Evolutionary conservation across 2,797 vertebrate species (phyloP).

Genomic region (Mallotus villosus): DNA sequence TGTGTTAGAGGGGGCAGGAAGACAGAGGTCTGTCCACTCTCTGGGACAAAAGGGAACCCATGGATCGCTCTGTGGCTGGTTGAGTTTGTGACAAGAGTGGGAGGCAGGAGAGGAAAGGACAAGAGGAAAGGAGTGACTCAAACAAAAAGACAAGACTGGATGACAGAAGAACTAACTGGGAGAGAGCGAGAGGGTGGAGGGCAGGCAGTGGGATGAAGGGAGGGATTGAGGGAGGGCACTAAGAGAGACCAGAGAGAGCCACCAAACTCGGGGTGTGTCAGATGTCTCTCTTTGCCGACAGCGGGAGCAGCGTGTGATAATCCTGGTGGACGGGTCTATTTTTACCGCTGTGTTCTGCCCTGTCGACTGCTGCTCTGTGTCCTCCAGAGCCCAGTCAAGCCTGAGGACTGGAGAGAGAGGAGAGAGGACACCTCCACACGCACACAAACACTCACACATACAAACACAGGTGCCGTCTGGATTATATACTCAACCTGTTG

Average conservation of each 20-base stretch:
- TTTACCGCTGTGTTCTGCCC: slow-evolving; percentile 84
- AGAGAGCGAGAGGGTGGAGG: not conserved
- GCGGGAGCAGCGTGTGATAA: slow-evolving; percentile 76
- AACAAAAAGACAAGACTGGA: not conserved
- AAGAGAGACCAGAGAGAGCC: slow-evolving; percentile 58
- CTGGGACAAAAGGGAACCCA: not conserved
- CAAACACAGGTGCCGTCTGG: not conserved
- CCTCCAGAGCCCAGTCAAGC: slow-evolving; percentile 50
- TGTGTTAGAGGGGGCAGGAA: slow-evolving; percentile 6
- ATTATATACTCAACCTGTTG: not conserved
- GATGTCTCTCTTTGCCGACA: slow-evolving; percentile 51
- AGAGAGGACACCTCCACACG: not conserved
- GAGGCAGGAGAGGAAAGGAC: slow-evolving; percentile 12
- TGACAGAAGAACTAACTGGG: not conserved
- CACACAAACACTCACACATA: not conserved
- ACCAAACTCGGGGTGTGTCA: slow-evolving; percentile 83
- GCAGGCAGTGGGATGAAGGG: not conserved
- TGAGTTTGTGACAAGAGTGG: not conserved
- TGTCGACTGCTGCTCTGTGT: slow-evolving; percentile 70
- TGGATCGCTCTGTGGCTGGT: not conserved
- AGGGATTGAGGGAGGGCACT: not conserved
- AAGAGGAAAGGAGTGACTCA: slow-evolving; percentile 64
- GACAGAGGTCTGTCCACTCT: not conserved
- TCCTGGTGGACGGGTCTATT: slow-evolving; percentile 84
- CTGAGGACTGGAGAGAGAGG: slow-evolving; percentile 9